Base-by-base conservation (phyloP, 2,113 vertebrate species). In the Nothocercus julius region DNA sequence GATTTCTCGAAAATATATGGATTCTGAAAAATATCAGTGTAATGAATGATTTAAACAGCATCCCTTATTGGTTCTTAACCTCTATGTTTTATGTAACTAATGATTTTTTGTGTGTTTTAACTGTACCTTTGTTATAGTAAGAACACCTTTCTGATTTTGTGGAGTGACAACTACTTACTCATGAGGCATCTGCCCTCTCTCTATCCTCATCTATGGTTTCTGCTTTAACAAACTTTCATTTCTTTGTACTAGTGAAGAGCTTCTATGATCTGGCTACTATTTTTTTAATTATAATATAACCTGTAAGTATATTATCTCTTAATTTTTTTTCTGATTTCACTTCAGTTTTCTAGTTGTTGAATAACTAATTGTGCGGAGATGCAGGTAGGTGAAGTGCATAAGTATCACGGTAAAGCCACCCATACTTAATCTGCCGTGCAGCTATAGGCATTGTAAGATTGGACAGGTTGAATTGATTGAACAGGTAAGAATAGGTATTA, bases 361-460 rank as follows among this genome's bases (percentile, higher is more conserved):
- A 53, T 53, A 27, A 53, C 12, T 13, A 27, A 53, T 53, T 53
- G 25, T 53, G 51, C 27, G 27, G 51, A 53, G 51, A 25, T 25
- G 44, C 12, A 85, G 73, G 6, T 28, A 24, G 42, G n/a, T 32
- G 81, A 58, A 51, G 15, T 72, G 24, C 69, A 6, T 22, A 9
- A 44, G 6, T 1, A 42, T 63, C 7, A 40, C 1, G 27, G 49
- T 36, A 61, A 90, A 92, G 38, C 32, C 85, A 36, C 13, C 44
- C 38, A 0, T 7, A 21, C 34, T 45, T 51, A 7, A 15, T 63
- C 49, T 61, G 51, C 14, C 42, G 6, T 3, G n/a, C 24, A 54
- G 36, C 3, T 28, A 11, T 0, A 59, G 73, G 0, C n/a, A 0
- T 5, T 4, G 6, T 44, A 56, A 49, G 24, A 77, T 61, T 70